Evolutionary conservation across 2,113 vertebrate genomes (phyloP).

Genomic region (Thomomys bottae): DNA sequence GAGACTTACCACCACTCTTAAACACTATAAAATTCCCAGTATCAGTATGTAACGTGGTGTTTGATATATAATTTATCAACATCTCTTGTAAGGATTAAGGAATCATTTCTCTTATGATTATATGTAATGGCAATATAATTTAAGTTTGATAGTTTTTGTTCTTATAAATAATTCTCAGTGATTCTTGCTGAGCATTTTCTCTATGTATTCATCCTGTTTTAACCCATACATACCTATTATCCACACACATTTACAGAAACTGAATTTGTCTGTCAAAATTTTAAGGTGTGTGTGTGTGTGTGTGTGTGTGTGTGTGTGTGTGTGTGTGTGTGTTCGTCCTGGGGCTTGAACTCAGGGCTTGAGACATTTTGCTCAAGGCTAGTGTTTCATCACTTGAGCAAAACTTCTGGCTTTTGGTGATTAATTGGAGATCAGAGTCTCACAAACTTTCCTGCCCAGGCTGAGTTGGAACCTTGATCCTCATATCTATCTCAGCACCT

Average conservation of each 20-base stretch:
- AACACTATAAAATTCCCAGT: not conserved
- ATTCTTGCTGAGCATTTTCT: not conserved
- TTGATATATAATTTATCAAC: not conserved
- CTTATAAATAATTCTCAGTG: constrained; percentile 14
- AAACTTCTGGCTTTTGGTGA: too few relatives aligned
- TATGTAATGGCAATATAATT: not conserved
- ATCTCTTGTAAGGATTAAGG: not conserved
- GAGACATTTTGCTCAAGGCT: too few relatives aligned
- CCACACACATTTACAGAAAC: not conserved
- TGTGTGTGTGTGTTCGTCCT: too few relatives aligned
- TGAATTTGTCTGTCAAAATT: not conserved
- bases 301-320: too few relatives aligned
- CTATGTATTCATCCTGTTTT: not conserved
- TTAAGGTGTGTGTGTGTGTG: too few relatives aligned
- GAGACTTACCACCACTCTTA: not conserved
- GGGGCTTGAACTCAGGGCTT: too few relatives aligned
- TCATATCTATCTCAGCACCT: too few relatives aligned
- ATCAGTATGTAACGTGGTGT: not conserved
- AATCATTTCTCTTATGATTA: not conserved
- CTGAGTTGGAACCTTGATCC: too few relatives aligned
- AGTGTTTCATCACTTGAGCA: too few relatives aligned
- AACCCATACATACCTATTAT: not conserved
- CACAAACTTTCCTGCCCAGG: too few relatives aligned
- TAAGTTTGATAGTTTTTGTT: not conserved
- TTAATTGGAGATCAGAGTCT: too few relatives aligned